These are phyloP conservation scores for Aspidiotus rigidus DNA, from an alignment of 2,888 invertebrate species.

Conservation along the genomic window DNA sequence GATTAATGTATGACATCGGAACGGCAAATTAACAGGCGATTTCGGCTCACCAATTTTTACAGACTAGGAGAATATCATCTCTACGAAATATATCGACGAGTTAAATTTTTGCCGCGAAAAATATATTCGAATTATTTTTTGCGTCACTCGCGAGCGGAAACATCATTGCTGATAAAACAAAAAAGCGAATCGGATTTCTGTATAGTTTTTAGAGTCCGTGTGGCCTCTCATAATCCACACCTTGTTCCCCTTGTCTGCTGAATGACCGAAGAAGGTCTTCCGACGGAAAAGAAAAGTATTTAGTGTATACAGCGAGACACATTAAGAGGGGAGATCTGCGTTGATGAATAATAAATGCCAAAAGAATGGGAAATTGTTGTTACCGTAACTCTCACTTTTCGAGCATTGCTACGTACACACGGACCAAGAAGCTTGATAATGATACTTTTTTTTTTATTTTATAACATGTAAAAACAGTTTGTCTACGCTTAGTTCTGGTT, in stretches of 20 bases:
- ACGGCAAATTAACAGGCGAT: no score
- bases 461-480: background rate
- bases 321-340: background rate
- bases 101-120: no score
- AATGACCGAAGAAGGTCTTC: slow-evolving; percentile 14
- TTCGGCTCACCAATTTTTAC: no score
- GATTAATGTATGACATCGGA: no score
- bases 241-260: background rate
- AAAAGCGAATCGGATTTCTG: no score
- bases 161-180: no score
- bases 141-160: no score
- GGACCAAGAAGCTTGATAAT: background rate
- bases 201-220: background rate
- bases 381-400: slow-evolving; percentile 4
- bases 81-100: no score
- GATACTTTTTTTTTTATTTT: background rate
- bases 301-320: background rate
- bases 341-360: slow-evolving; percentile 1
- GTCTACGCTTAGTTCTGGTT: no score
- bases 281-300: slow-evolving; percentile 10
- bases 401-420: background rate
- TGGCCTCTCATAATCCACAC: slow-evolving; percentile 2
- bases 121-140: no score
- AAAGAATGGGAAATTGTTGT: slow-evolving; percentile 4
- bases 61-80: no score